phyloP scores from a whole-genome alignment of 2,797 vertebrate species.

The Spinus pinus region DNA sequence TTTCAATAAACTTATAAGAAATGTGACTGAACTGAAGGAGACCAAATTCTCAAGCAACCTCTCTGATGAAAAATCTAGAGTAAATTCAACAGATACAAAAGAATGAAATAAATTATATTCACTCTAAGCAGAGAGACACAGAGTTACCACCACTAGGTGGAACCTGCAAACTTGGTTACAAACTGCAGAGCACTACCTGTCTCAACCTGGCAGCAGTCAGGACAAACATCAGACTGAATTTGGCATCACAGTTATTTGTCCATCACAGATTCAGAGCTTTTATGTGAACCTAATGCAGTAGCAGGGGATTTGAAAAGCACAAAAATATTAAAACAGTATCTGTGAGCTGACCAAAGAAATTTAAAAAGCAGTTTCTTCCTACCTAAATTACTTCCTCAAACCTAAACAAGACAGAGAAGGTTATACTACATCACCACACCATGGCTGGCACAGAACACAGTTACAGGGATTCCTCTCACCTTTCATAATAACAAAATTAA shows the following conservation, averaged over 20 bases:
- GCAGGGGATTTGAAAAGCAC: neutral
- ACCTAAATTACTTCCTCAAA: neutral
- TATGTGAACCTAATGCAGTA: neutral
- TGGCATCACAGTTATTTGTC: fast-evolving
- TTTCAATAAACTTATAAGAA: neutral
- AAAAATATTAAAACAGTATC: neutral
- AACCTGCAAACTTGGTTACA: neutral
- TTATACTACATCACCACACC: fast-evolving
- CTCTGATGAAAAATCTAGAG: neutral
- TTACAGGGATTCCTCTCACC: neutral
- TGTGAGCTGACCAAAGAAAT: neutral
- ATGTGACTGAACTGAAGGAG: neutral
- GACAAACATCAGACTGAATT: neutral
- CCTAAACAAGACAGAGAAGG: neutral
- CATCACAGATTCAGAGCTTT: neutral
- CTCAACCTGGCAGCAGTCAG: neutral
- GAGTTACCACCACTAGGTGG: neutral
- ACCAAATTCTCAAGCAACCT: neutral
- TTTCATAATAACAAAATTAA: neutral
- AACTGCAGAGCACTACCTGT: neutral
- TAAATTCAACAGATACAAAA: neutral
- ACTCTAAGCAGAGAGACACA: neutral
- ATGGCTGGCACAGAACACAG: fast-evolving
- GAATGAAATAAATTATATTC: neutral
- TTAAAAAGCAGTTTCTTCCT: neutral